Conservation (phyloP, 2,888 invertebrate species). For the Perithous albicinctus region DNA sequence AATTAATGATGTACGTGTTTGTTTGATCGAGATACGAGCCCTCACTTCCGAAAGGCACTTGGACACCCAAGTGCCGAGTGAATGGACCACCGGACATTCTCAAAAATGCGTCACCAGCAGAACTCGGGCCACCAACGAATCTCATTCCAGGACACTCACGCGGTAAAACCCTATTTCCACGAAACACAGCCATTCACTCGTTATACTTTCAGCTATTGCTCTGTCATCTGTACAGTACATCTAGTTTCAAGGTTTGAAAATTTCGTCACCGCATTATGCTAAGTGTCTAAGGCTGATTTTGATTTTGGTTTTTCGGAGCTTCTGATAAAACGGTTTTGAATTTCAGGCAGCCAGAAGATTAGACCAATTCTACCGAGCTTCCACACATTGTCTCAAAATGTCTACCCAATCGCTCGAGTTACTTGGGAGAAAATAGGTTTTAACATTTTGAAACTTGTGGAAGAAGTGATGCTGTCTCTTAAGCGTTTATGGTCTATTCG, state of each 20-base stretch:
- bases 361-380: no score
- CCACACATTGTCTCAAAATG: no score
- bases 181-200: constrained; percentile 26
- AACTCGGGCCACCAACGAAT: constrained; percentile 58
- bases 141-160: background rate
- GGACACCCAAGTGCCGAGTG: constrained; percentile 45
- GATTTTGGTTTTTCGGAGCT: no score
- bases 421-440: no score
- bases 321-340: no score
- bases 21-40: constrained; percentile 4
- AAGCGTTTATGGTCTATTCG: constrained; percentile 47
- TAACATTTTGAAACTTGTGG: no score
- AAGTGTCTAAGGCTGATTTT: no score
- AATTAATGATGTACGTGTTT: no score
- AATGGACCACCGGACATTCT: constrained; percentile 63
- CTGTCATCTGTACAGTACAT: constrained; percentile 20
- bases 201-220: constrained; percentile 20
- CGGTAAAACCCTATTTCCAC: constrained; percentile 52
- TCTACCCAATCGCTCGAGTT: no score
- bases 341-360: no score
- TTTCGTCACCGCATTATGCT: no score
- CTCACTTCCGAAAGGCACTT: constrained; percentile 46
- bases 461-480: no score
- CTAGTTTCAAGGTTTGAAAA: constrained; percentile 18
- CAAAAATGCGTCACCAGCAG: constrained; percentile 49